A percentile compares a stretch with the other conserved stretches of the same genome.
These are phyloP conservation scores for Latrodectus geometricus DNA, from an alignment of 1,140 invertebrate genomes.

Conservation along the genomic window DNA sequence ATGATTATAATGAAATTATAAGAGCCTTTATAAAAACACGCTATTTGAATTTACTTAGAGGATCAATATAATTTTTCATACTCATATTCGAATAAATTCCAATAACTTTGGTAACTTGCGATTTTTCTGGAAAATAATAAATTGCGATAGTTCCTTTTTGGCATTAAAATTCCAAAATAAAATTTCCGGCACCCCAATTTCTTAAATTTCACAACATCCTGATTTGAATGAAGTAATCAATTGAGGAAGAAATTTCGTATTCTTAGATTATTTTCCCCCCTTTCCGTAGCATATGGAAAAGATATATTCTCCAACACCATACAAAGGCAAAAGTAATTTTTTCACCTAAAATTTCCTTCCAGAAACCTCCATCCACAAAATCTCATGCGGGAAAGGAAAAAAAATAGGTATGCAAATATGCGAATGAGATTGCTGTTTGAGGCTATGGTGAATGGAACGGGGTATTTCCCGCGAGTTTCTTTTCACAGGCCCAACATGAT, in stretches of 20 bases:
- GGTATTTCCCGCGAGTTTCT: slow-evolving; percentile 10
- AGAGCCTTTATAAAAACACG: no score
- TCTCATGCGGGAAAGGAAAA: background rate
- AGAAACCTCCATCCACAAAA: slow-evolving; percentile 20
- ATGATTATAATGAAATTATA: no score
- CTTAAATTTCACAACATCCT: background rate
- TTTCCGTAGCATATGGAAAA: background rate
- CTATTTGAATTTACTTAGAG: no score
- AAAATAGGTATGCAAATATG: slow-evolving; percentile 41
- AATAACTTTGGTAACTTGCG: no score
- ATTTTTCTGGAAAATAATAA: no score
- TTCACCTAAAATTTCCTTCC: slow-evolving; percentile 1
- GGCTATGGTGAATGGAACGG: background rate
- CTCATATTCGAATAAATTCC: no score
- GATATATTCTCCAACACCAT: background rate
- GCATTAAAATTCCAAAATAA: no score
- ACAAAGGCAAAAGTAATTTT: background rate
- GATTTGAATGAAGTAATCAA: background rate
- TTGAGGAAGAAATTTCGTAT: background rate
- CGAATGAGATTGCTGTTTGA: slow-evolving; percentile 38
- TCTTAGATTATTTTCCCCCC: background rate
- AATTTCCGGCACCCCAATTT: background rate
- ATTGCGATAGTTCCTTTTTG: no score
- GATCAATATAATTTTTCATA: no score
- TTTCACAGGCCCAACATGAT: slow-evolving; percentile 14